These are phyloP conservation scores for Gymnocheta viridis DNA, from an alignment of 2,888 invertebrate species.

Conservation along the genomic window DNA sequence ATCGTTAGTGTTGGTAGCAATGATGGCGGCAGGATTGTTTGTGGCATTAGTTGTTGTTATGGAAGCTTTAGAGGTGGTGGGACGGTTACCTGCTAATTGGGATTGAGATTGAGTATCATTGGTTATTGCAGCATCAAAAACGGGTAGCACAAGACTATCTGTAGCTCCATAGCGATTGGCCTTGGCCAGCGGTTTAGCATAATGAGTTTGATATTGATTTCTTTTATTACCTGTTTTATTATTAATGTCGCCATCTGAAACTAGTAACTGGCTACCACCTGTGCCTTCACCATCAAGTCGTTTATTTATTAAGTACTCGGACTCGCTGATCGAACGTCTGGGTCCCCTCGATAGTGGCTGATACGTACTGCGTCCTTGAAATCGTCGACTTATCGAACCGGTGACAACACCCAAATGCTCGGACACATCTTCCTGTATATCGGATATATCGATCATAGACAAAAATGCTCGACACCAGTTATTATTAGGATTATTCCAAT, in stretches of 20 bases:
- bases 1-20: slow-evolving; percentile 46
- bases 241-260: slow-evolving; percentile 43
- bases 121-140: slow-evolving; percentile 70
- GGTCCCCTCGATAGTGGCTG: slow-evolving; percentile 86
- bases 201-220: slow-evolving; percentile 68
- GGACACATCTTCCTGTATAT: slow-evolving; percentile 94
- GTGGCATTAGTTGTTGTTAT: slow-evolving; percentile 75
- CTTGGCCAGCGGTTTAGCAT: slow-evolving; percentile 73
- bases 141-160: slow-evolving; percentile 75
- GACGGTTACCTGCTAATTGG: slow-evolving; percentile 72
- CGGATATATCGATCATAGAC: slow-evolving; percentile 98
- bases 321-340: slow-evolving; percentile 84
- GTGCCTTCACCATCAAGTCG: slow-evolving; percentile 71
- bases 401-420: slow-evolving; percentile 96
- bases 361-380: slow-evolving; percentile 90
- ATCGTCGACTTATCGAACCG: slow-evolving; percentile 89
- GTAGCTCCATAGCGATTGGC: slow-evolving; percentile 78
- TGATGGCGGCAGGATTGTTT: slow-evolving; percentile 46
- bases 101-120: slow-evolving; percentile 72
- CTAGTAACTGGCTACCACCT: slow-evolving; percentile 45
- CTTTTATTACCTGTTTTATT: slow-evolving; percentile 74
- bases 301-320: slow-evolving; percentile 80
- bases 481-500: slow-evolving; percentile 82
- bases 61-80: slow-evolving; percentile 72
- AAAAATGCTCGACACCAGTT: slow-evolving; percentile 90